Conservation (phyloP, 2,797 vertebrate genomes). For the Bradypodion ventrale region DNA sequence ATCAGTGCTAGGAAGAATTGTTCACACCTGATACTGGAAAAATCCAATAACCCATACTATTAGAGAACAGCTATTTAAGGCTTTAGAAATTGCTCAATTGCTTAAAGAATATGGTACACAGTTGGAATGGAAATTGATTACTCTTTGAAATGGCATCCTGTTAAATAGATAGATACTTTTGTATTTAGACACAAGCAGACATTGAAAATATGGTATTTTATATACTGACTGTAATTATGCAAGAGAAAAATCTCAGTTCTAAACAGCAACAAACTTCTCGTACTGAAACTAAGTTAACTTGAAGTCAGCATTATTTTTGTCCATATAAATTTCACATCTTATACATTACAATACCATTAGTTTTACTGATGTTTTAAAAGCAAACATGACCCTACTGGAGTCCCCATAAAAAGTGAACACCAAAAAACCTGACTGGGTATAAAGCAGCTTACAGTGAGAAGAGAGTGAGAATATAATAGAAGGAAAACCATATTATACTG, state of each 20-base stretch:
- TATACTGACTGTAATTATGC: neutral
- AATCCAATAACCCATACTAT: neutral
- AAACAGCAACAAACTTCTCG: neutral
- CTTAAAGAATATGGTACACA: neutral
- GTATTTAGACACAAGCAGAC: neutral
- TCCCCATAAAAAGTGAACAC: neutral
- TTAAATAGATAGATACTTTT: neutral
- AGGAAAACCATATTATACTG: neutral
- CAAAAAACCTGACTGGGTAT: neutral
- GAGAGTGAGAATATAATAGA: neutral
- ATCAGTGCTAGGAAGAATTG: neutral
- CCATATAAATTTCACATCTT: neutral
- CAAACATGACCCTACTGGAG: neutral
- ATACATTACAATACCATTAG: constrained; percentile 26
- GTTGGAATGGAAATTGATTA: neutral
- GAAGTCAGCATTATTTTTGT: neutral
- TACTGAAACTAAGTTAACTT: neutral
- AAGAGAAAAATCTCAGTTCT: neutral
- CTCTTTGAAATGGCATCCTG: neutral
- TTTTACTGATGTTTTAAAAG: constrained; percentile 47
- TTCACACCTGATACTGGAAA: neutral
- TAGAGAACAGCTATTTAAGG: neutral
- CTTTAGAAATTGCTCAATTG: neutral
- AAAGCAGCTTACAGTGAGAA: neutral
- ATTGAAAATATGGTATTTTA: neutral